phyloP scores from a whole-genome alignment of 1,140 invertebrate genomes.

The Agrypnia vestita region DNA sequence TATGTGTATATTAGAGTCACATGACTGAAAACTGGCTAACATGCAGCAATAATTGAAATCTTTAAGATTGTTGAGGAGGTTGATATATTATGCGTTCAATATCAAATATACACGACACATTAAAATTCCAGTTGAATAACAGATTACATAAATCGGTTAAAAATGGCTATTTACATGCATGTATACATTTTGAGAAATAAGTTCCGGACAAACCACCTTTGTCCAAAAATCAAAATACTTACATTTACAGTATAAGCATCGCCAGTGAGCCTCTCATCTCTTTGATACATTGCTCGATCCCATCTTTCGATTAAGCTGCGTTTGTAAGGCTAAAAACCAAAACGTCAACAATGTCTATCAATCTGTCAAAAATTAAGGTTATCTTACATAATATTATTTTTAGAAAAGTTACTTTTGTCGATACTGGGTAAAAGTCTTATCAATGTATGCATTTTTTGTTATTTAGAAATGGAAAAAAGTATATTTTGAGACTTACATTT shows the following conservation, averaged over 20 bases:
- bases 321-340: conserved; percentile 68
- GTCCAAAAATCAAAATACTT: conserved; percentile 61
- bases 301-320: conserved; percentile 70
- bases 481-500: conserved; percentile 69
- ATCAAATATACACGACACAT: too few relatives aligned
- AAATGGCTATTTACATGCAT: too few relatives aligned
- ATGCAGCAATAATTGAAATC: too few relatives aligned
- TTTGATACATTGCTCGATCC: conserved; percentile 71
- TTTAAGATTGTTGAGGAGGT: too few relatives aligned
- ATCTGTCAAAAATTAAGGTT: conserved; percentile 19
- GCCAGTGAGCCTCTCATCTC: conserved; percentile 72
- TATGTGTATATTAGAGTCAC: too few relatives aligned
- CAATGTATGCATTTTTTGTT: neutral
- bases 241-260: conserved; percentile 73
- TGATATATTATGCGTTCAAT: too few relatives aligned
- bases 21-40: too few relatives aligned
- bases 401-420: conserved; percentile 1
- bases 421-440: neutral
- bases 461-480: neutral
- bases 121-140: too few relatives aligned
- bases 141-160: too few relatives aligned
- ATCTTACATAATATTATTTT: conserved; percentile 15
- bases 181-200: too few relatives aligned
- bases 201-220: too few relatives aligned
- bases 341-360: neutral